Evolutionary conservation across 2,113 vertebrate species (phyloP).

Genomic region (Hippocampus comes): DNA sequence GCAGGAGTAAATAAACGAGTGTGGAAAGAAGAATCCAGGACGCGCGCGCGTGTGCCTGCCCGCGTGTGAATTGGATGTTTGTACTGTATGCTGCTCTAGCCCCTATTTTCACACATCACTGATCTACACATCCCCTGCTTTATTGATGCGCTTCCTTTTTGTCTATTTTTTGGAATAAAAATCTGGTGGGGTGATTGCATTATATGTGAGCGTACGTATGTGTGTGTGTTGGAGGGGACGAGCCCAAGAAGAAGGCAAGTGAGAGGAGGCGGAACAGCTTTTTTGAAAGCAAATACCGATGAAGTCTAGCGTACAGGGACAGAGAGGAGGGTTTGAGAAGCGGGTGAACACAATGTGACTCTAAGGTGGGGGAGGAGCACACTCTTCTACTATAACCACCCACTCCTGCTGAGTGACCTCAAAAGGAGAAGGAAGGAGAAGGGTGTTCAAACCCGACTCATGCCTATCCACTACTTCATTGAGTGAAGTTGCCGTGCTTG

Average conservation of each 20-base stretch:
- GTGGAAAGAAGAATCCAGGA: constrained; percentile 19
- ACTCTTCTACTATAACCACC: constrained; percentile 38
- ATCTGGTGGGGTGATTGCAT: constrained; percentile 14
- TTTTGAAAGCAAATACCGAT: constrained; percentile 70
- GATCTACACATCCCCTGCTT: constrained; percentile 48
- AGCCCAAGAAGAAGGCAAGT: constrained; percentile 20
- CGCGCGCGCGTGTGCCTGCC: not conserved
- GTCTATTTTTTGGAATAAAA: constrained; percentile 82
- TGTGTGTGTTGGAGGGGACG: constrained; percentile 22
- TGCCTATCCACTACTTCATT: constrained; percentile 1
- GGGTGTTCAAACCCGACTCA: constrained; percentile 19
- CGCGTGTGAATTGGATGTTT: not conserved
- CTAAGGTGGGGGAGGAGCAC: constrained; percentile 41
- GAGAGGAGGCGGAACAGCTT: constrained; percentile 24
- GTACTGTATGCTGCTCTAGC: constrained; percentile 14
- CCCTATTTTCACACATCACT: constrained; percentile 52
- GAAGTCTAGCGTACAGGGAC: constrained; percentile 68
- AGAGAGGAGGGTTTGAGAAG: constrained; percentile 50
- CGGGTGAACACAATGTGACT: constrained; percentile 54
- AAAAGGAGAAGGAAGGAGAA: constrained; percentile 41
- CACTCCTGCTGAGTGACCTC: constrained; percentile 64
- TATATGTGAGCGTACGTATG: constrained; percentile 11
- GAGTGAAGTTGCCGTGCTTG: constrained; percentile 21
- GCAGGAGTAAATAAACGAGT: not conserved
- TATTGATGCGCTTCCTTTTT: constrained; percentile 76